Percentiles rank a stretch among this genome's conserved stretches.
phyloP scores from a whole-genome alignment of 92 coral and sea anemone genomes.

The Epizoanthus stellaris region DNA sequence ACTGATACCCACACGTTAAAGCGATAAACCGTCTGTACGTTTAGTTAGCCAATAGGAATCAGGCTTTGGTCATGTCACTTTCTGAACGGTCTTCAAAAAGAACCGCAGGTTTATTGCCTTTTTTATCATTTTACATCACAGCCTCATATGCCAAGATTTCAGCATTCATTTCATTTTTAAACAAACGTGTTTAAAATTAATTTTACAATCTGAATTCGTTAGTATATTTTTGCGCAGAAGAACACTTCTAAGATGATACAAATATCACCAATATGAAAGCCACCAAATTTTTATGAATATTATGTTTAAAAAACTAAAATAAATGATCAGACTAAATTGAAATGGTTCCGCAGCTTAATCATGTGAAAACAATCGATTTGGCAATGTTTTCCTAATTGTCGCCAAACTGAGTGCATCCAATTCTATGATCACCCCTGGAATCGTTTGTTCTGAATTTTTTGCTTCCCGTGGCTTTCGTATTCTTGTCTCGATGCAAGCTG shows the following conservation, averaged over 20 bases:
- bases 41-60: constrained; percentile 16
- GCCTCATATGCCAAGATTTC: constrained; percentile 25
- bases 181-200: constrained; percentile 20
- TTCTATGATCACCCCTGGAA: not conserved
- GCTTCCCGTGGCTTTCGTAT: constrained; percentile 7
- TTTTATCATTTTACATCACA: constrained; percentile 37
- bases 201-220: not conserved
- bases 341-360: not conserved
- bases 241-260: not conserved
- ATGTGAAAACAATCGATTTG: constrained; percentile 5
- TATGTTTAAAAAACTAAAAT: not conserved
- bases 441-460: not conserved
- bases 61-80: constrained; percentile 22
- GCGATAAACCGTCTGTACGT: constrained; percentile 26
- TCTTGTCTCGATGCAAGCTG: constrained; percentile 18
- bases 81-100: constrained; percentile 41
- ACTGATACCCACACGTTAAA: constrained; percentile 14
- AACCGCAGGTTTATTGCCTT: constrained; percentile 39
- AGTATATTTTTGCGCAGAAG: no score
- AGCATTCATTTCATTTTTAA: constrained; percentile 32
- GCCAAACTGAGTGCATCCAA: no score
- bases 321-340: not conserved
- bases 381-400: not conserved
- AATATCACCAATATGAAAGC: not conserved
- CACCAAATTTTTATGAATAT: not conserved